These are phyloP conservation scores for Eremobia ochroleuca DNA, from an alignment of 2,888 invertebrate genomes.

Conservation along the genomic window DNA sequence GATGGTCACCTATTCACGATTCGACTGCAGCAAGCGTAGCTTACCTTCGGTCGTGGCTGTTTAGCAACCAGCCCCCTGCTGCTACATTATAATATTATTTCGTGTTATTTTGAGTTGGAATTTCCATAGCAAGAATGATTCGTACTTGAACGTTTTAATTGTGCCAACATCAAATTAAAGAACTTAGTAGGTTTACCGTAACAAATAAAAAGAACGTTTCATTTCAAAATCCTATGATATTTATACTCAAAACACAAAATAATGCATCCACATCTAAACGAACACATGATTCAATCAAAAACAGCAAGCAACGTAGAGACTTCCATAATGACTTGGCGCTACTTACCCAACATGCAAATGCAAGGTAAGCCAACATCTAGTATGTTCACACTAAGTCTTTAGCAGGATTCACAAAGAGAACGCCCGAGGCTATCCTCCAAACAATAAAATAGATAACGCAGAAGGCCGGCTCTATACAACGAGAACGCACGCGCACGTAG, in stretches of 20 bases:
- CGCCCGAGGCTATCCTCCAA: constrained; percentile 28
- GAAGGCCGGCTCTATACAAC: background rate
- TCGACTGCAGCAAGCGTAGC: background rate
- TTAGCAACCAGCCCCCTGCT: background rate
- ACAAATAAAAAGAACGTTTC: no score
- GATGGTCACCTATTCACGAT: no score
- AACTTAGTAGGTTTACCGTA: background rate
- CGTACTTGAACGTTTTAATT: background rate
- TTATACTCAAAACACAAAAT: background rate
- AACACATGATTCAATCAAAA: constrained; percentile 13
- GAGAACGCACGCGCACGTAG: background rate
- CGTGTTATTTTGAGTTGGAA: background rate
- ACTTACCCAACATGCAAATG: constrained; percentile 23
- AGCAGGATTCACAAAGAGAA: constrained; percentile 46
- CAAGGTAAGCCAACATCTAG: constrained; percentile 26
- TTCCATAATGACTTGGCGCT: constrained; percentile 15
- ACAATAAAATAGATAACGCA: background rate
- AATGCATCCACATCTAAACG: background rate
- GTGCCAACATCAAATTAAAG: background rate
- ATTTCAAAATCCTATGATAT: background rate
- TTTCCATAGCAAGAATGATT: background rate
- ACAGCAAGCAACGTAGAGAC: background rate
- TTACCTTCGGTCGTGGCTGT: background rate
- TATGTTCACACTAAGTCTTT: constrained; percentile 38
- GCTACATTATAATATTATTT: background rate